Conservation (phyloP, 2,888 invertebrate genomes). For the Drosophila setosimentum region DNA sequence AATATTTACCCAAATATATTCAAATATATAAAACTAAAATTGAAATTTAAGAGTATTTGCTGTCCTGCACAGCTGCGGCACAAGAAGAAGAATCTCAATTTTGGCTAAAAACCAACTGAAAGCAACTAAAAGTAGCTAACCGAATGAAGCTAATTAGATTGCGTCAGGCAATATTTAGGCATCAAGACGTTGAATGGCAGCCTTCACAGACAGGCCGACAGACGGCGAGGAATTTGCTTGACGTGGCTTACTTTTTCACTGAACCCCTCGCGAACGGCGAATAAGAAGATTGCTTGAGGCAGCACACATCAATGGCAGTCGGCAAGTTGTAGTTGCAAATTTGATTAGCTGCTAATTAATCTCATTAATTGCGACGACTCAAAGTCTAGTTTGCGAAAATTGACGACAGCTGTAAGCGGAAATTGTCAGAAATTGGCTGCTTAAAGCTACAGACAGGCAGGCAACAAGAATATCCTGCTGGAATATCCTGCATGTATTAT, state of each 20-base stretch:
- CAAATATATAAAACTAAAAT: neutral
- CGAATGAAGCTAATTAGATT: conserved; percentile 74
- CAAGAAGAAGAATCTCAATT: conserved; percentile 9
- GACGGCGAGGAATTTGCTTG: conserved; percentile 10
- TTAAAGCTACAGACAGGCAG: conserved; percentile 28
- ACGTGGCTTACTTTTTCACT: conserved; percentile 44
- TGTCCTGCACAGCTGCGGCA: neutral
- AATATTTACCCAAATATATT: neutral
- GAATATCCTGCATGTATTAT: conserved; percentile 27
- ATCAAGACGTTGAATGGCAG: conserved; percentile 46
- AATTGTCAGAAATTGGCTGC: conserved; percentile 62
- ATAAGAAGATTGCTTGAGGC: neutral
- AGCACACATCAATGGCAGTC: conserved; percentile 52
- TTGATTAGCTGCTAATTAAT: conserved; percentile 76
- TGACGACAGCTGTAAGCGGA: conserved; percentile 63
- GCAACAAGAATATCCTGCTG: conserved; percentile 18
- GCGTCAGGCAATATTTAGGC: conserved; percentile 63
- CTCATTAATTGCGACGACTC: conserved; percentile 70
- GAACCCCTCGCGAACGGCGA: no score
- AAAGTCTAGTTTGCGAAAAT: conserved; percentile 62
- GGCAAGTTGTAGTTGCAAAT: conserved; percentile 67
- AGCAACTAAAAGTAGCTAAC: conserved; percentile 68
- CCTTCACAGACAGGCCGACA: conserved; percentile 19
- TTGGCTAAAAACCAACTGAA: conserved; percentile 48
- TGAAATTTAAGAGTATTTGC: neutral